Percentiles rank a stretch among this genome's conserved stretches.
Conservation (phyloP, 1,140 invertebrate genomes). For the Drosophila repleta region DNA sequence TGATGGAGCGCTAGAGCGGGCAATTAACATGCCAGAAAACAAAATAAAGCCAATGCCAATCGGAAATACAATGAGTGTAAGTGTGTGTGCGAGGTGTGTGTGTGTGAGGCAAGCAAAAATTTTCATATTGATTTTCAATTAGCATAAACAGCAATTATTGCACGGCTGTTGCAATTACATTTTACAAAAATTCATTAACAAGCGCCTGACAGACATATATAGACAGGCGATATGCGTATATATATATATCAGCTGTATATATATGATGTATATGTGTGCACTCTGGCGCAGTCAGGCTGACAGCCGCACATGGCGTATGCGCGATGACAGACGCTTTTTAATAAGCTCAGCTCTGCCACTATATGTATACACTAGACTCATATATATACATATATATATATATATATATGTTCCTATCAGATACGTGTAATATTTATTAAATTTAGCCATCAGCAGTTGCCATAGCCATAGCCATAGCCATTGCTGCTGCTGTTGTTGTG, state of each 20-base stretch:
- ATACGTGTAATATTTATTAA: constrained; percentile 64
- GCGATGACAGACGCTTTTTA: constrained; percentile 40
- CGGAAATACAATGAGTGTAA: not conserved
- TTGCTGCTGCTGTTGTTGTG: constrained; percentile 12
- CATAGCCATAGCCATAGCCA: constrained; percentile 9
- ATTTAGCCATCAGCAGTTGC: constrained; percentile 62
- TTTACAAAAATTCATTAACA: constrained; percentile 50
- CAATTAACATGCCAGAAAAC: constrained; percentile 15
- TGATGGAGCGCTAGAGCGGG: not conserved
- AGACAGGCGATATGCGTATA: not conserved
- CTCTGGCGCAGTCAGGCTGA: constrained; percentile 3
- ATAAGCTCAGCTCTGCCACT: constrained; percentile 16
- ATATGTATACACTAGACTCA: not conserved
- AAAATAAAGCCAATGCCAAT: not conserved
- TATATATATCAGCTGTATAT: too few relatives aligned
- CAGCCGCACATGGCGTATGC: constrained; percentile 40
- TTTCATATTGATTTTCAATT: constrained; percentile 66
- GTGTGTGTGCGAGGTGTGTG: too few relatives aligned
- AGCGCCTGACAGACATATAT: not conserved
- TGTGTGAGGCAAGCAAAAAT: not conserved
- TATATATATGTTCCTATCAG: constrained; percentile 6
- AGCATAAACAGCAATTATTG: constrained; percentile 64
- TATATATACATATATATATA: constrained; percentile 1
- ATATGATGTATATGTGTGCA: not conserved
- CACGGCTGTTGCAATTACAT: constrained; percentile 36